Evolutionary conservation across 2,113 vertebrate species (phyloP).

Genomic region (Lycaon pictus): DNA sequence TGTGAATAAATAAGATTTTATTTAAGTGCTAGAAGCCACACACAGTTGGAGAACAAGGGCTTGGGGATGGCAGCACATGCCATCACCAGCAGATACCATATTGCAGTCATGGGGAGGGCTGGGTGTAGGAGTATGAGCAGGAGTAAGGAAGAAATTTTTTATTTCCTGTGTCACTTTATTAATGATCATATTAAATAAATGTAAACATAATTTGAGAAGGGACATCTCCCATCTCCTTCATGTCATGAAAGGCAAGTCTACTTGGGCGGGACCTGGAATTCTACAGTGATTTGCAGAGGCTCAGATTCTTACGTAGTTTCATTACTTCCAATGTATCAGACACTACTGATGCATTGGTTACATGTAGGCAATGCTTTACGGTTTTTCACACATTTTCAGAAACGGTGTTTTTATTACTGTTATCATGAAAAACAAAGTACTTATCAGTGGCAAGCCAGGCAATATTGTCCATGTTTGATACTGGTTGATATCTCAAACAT

Average conservation of each 20-base stretch:
- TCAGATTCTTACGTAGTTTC: not conserved
- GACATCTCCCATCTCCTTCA: not conserved
- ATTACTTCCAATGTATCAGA: not conserved
- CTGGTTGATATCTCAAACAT: not conserved
- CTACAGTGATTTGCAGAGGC: not conserved
- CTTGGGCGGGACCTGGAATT: not conserved
- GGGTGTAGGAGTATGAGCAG: not conserved
- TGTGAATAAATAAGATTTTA: slow-evolving; percentile 55
- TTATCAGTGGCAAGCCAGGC: not conserved
- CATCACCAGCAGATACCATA: not conserved
- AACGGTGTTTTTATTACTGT: not conserved
- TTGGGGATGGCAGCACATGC: not conserved
- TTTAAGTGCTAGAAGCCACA: slow-evolving; percentile 45
- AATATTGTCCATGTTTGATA: not conserved
- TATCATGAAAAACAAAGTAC: not conserved
- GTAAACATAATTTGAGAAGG: not conserved
- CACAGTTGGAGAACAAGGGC: slow-evolving; percentile 53
- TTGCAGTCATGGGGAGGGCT: not conserved
- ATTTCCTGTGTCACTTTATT: not conserved
- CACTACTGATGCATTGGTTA: not conserved
- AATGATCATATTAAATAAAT: not conserved
- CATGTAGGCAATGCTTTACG: not conserved
- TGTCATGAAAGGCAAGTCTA: not conserved
- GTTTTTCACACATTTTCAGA: slow-evolving; percentile 3
- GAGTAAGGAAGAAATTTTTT: not conserved